These are phyloP conservation scores for Papilio protenor DNA, from an alignment of 2,888 invertebrate genomes.

Conservation along the genomic window DNA sequence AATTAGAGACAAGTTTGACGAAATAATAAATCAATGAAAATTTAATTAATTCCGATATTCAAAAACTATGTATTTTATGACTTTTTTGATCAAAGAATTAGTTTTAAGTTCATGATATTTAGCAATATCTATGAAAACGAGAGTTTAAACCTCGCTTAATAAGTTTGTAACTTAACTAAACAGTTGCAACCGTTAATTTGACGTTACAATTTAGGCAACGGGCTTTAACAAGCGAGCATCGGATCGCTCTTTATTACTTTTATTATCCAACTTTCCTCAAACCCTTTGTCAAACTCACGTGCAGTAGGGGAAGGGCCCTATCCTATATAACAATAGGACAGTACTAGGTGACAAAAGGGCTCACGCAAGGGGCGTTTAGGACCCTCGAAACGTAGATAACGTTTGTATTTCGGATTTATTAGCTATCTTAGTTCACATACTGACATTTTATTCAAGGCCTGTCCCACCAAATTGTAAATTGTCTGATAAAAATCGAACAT, in stretches of 20 bases:
- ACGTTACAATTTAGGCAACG: constrained; percentile 67
- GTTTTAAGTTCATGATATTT: too few species aligned
- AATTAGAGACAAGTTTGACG: too few species aligned
- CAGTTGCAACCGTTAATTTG: constrained; percentile 14
- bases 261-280: constrained; percentile 58
- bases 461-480: too few species aligned
- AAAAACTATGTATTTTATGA: too few species aligned
- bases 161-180: background rate
- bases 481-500: too few species aligned
- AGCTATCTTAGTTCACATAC: constrained; percentile 46
- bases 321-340: constrained; percentile 58
- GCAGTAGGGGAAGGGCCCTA: constrained; percentile 63
- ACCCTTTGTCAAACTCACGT: constrained; percentile 78
- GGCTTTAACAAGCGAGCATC: constrained; percentile 55
- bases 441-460: background rate
- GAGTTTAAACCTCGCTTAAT: background rate
- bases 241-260: constrained; percentile 63
- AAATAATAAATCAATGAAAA: too few species aligned
- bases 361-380: constrained; percentile 55
- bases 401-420: constrained; percentile 56
- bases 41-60: too few species aligned
- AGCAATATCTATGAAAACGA: too few species aligned
- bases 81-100: too few species aligned
- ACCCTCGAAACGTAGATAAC: constrained; percentile 59
- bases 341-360: constrained; percentile 54